Evolutionary conservation across 1,140 invertebrate species (phyloP).

Genomic region (Musca domestica): DNA sequence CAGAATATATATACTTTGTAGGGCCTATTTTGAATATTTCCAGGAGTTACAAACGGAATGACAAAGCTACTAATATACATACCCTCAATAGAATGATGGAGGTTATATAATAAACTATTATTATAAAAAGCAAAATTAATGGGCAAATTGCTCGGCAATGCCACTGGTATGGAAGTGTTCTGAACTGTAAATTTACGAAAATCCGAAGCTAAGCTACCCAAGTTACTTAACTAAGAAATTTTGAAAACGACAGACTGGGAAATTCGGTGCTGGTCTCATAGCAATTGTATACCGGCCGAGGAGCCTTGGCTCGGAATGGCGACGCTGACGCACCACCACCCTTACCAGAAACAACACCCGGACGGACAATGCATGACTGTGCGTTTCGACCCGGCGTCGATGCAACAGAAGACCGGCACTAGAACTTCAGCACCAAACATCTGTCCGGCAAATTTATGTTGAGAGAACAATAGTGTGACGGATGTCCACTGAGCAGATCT

Average conservation of each 20-base stretch:
- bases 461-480: constrained; percentile 53
- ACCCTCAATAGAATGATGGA: too few species aligned
- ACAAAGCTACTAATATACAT: too few species aligned
- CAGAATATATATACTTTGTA: too few species aligned
- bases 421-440: constrained; percentile 40
- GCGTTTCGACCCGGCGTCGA: constrained; percentile 50
- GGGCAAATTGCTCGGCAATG: constrained; percentile 55
- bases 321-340: constrained; percentile 1
- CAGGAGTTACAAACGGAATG: too few species aligned
- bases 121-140: constrained; percentile 42
- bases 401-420: constrained; percentile 44
- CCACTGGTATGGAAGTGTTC: constrained; percentile 54
- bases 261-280: constrained; percentile 50
- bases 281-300: constrained; percentile 38
- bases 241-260: constrained; percentile 53
- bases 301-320: constrained; percentile 16
- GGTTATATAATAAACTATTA: too few species aligned
- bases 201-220: constrained; percentile 55
- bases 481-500: constrained; percentile 54
- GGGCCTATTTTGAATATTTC: too few species aligned
- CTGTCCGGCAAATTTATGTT: constrained; percentile 35
- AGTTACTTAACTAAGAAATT: constrained; percentile 55
- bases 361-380: constrained; percentile 38
- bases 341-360: constrained; percentile 26
- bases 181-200: constrained; percentile 55